These are phyloP conservation scores for Sylvia atricapilla DNA, from an alignment of 2,113 vertebrate genomes.

Conservation along the genomic window DNA sequence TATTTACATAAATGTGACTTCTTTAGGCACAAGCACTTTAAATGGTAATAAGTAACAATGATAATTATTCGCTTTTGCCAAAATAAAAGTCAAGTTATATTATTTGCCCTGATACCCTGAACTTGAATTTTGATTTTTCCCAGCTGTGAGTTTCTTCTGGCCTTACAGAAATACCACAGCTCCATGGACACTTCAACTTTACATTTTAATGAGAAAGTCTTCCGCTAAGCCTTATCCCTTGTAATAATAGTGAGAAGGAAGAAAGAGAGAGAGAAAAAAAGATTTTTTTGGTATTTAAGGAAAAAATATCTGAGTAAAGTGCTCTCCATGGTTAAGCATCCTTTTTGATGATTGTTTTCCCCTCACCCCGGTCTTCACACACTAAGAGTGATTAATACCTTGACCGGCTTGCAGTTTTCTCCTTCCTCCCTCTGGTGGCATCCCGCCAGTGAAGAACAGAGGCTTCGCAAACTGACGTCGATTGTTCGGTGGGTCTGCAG, in stretches of 20 bases:
- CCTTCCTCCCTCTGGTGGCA: background rate
- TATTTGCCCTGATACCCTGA: background rate
- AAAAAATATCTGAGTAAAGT: background rate
- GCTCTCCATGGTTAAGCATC: background rate
- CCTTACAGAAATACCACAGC: background rate
- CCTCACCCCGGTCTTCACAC: rapidly evolving
- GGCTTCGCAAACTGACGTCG: background rate
- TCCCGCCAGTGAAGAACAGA: background rate
- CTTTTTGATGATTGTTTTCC: background rate
- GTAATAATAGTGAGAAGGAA: background rate
- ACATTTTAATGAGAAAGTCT: background rate
- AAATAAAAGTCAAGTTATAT: background rate
- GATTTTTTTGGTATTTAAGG: background rate
- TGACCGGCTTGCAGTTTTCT: background rate
- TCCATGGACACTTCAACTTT: background rate
- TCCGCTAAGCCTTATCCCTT: background rate
- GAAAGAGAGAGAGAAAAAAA: rapidly evolving
- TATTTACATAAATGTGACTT: background rate
- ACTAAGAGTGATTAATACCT: background rate
- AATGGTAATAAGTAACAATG: background rate
- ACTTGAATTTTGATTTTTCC: background rate
- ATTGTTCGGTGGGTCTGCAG: background rate
- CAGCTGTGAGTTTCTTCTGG: background rate
- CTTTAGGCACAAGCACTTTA: background rate
- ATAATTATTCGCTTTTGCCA: background rate